Evolutionary conservation across 2,113 vertebrate genomes (phyloP), one percentile per base, ranked within the genome.

Genomic region (Peromyscus polionotus): DNA sequence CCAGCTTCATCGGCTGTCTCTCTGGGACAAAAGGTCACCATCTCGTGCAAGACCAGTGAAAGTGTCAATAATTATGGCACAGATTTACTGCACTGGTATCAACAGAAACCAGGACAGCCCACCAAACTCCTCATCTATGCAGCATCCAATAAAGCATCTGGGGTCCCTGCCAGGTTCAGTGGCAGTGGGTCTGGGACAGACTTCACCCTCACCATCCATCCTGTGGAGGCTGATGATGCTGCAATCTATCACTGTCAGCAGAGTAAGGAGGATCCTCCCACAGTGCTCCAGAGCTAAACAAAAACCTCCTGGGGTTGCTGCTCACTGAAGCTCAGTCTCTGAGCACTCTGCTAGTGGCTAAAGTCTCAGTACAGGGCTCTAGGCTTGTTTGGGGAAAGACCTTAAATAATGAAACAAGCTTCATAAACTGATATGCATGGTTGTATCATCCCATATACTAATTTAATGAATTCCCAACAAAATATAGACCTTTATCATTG

Each of bases 221-320:
- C 95, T 45, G 85, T 97, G 95, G 96, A 98, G 85, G 1, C 94
- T 61, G 95, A 97, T 7, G 97, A 98, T 97, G 95, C 87, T 70
- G 98, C 51, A 95, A 92, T 77, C 94, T 98, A 97, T 33, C 98
- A 97, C 96, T 98, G 98, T 96, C 63, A 81, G 84, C 92, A 96
- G 28, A 16, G 17, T 16, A 13, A 16, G 10, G 36, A 17, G 9
- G 0, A 0, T 9, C 76, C 57, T 91, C 45, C 24, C 48, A 79
- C 59, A 6, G 67, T 75, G 89, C 2, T 96, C 12, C 28, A 54
- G 11, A 3, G 6, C 36, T 73, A 17, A 80, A 80, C 92, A 72
- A 45, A 91, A 90, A 72, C 91, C 26, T 90, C 28, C 26, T 17
- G 54, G 42, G 36, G 20, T 9, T 36, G 36, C 31, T 48, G 19